Evolutionary conservation across 1,140 invertebrate species (phyloP).

Genomic region (Conus betulinus): DNA sequence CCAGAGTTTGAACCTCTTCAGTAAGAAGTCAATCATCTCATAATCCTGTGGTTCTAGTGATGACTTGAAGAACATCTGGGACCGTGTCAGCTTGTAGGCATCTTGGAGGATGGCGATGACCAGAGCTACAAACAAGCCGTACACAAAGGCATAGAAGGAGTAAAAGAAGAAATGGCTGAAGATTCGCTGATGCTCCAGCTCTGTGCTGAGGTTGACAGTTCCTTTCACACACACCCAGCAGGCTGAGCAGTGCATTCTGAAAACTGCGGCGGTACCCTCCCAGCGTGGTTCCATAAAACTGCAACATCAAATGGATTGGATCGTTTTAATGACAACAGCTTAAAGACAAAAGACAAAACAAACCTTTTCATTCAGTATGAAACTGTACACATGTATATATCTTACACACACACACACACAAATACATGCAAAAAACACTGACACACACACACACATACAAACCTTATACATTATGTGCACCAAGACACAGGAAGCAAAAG

Average conservation of each 20-base stretch:
- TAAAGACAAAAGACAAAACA: background rate
- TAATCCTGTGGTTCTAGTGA: conserved; percentile 68
- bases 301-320: conserved; percentile 35
- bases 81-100: conserved; percentile 58
- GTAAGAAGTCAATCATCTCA: conserved; percentile 72
- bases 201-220: conserved; percentile 50
- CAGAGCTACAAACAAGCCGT: conserved; percentile 62
- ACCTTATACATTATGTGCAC: too few species aligned
- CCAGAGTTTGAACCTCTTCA: conserved; percentile 69
- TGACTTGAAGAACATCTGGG: conserved; percentile 65
- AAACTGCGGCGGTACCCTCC: conserved; percentile 60
- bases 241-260: conserved; percentile 52
- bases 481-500: too few species aligned
- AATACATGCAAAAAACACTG: too few species aligned
- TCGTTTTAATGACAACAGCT: background rate
- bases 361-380: too few species aligned
- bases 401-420: too few species aligned
- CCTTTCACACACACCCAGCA: conserved; percentile 62
- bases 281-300: conserved; percentile 64
- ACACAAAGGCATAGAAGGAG: conserved; percentile 62
- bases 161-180: conserved; percentile 65
- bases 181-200: conserved; percentile 50
- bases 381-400: too few species aligned
- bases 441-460: too few species aligned
- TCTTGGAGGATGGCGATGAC: conserved; percentile 60